Conservation (phyloP, 1,140 invertebrate species). For the Lethrus apterus region DNA sequence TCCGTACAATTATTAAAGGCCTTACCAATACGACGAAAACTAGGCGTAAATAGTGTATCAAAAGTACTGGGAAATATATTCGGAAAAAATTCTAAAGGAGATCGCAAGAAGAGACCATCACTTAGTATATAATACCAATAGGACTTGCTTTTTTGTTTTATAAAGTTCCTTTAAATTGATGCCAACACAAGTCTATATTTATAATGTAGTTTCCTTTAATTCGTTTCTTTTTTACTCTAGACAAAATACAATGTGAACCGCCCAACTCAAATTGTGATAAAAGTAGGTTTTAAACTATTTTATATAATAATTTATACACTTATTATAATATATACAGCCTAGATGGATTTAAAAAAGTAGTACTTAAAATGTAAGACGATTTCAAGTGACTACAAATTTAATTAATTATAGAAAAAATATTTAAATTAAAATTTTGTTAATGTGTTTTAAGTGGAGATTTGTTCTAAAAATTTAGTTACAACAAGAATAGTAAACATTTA, state of each 20-base stretch:
- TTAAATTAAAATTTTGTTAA: no score
- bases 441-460: no score
- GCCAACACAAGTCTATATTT: not conserved
- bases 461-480: no score
- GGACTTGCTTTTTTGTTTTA: not conserved
- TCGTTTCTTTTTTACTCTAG: no score
- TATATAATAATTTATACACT: no score
- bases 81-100: slow-evolving; percentile 65
- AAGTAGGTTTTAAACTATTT: slow-evolving; percentile 9
- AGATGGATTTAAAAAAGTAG: no score
- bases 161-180: slow-evolving; percentile 7
- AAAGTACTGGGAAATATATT: slow-evolving; percentile 73
- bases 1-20: slow-evolving; percentile 64
- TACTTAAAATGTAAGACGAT: no score
- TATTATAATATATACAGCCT: no score
- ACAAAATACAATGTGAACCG: no score
- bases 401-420: no score
- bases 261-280: slow-evolving; percentile 5
- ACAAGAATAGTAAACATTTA: no score
- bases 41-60: slow-evolving; percentile 71
- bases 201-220: not conserved
- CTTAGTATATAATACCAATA: slow-evolving; percentile 53
- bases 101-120: slow-evolving; percentile 67
- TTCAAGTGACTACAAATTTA: no score
- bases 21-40: slow-evolving; percentile 60